Evolutionary conservation across 2,797 vertebrate genomes (phyloP).

Genomic region (Alauda arvensis): DNA sequence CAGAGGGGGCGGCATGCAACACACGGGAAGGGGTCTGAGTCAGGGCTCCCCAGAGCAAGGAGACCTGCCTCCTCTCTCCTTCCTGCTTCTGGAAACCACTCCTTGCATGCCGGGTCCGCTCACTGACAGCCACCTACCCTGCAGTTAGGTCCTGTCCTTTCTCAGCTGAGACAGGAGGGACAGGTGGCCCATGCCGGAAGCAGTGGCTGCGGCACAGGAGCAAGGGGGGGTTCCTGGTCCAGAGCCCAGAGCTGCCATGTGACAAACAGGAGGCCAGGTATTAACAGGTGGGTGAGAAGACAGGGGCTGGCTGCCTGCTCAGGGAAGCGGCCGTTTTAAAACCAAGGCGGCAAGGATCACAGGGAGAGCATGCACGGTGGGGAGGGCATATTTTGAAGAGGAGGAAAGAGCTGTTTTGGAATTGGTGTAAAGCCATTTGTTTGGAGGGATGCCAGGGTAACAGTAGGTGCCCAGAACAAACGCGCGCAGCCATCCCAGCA

Average conservation of each 20-base stretch:
- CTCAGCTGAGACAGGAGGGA: slow-evolving; percentile 64
- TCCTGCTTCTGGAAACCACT: slow-evolving; percentile 46
- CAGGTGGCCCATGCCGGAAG: slow-evolving; percentile 62
- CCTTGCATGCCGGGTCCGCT: slow-evolving; percentile 17
- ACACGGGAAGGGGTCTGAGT: slow-evolving; percentile 52
- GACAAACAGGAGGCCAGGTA: slow-evolving; percentile 66
- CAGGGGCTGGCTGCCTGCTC: slow-evolving; percentile 57
- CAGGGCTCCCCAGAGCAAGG: slow-evolving; percentile 40
- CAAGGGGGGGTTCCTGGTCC: slow-evolving; percentile 47
- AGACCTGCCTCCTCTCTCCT: slow-evolving; percentile 34
- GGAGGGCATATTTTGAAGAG: slow-evolving; percentile 68
- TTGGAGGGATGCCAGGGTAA: slow-evolving; percentile 63
- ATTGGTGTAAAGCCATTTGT: slow-evolving; percentile 68
- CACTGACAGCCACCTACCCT: slow-evolving; percentile 44
- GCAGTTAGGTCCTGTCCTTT: slow-evolving; percentile 60
- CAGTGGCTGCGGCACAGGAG: slow-evolving; percentile 60
- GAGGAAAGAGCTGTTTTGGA: slow-evolving; percentile 69
- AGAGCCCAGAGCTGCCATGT: slow-evolving; percentile 59
- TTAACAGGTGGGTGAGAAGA: slow-evolving; percentile 66
- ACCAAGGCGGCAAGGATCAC: slow-evolving; percentile 47
- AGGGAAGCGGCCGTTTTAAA: slow-evolving; percentile 51
- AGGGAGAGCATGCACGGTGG: slow-evolving; percentile 52
- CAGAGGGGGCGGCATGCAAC: background rate
- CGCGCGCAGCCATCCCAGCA: slow-evolving; percentile 46
- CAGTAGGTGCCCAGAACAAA: slow-evolving; percentile 69